Percentiles rank a stretch among this genome's conserved stretches.
phyloP scores from a whole-genome alignment of 1,140 invertebrate genomes.

The Rhizoglyphus robini region DNA sequence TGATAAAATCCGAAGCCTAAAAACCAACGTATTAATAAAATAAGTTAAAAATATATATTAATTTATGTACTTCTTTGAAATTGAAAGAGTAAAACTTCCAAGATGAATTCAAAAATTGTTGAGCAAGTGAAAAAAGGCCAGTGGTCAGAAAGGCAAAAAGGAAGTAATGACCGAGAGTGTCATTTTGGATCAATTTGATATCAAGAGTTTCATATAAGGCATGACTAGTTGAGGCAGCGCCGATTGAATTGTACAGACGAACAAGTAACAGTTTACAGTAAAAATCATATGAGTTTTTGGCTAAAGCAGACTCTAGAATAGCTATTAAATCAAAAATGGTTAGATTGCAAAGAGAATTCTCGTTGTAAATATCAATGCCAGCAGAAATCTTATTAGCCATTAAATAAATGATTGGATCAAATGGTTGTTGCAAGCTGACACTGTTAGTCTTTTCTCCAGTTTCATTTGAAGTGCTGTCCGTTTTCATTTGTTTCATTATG shows the following conservation, averaged over 20 bases:
- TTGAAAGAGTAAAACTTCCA: slow-evolving; percentile 72
- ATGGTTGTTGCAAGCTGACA: slow-evolving; percentile 30
- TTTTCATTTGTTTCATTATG: too few species aligned
- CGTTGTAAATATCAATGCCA: slow-evolving; percentile 30
- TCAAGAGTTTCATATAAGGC: slow-evolving; percentile 55
- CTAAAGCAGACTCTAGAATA: slow-evolving; percentile 52
- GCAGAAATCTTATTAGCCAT: slow-evolving; percentile 63
- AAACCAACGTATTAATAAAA: slow-evolving; percentile 7
- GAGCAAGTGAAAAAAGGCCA: slow-evolving; percentile 50
- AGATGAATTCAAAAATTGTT: slow-evolving; percentile 49
- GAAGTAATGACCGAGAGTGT: slow-evolving; percentile 61
- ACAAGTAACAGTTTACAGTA: slow-evolving; percentile 58
- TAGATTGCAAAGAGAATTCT: slow-evolving; percentile 38
- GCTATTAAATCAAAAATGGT: slow-evolving; percentile 28
- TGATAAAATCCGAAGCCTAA: slow-evolving; percentile 76
- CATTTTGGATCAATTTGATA: slow-evolving; percentile 84
- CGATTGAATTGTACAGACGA: slow-evolving; percentile 53
- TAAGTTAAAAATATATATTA: slow-evolving; percentile 18
- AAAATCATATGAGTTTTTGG: slow-evolving; percentile 57
- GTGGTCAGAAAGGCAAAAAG: slow-evolving; percentile 52
- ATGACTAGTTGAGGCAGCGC: slow-evolving; percentile 52
- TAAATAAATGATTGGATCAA: slow-evolving; percentile 59
- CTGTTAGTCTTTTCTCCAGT: background rate
- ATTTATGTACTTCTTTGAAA: slow-evolving; percentile 58
- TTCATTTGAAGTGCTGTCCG: too few species aligned